Evolutionary conservation across 2,797 vertebrate species (phyloP).

Genomic region (Ispidina lecontei): DNA sequence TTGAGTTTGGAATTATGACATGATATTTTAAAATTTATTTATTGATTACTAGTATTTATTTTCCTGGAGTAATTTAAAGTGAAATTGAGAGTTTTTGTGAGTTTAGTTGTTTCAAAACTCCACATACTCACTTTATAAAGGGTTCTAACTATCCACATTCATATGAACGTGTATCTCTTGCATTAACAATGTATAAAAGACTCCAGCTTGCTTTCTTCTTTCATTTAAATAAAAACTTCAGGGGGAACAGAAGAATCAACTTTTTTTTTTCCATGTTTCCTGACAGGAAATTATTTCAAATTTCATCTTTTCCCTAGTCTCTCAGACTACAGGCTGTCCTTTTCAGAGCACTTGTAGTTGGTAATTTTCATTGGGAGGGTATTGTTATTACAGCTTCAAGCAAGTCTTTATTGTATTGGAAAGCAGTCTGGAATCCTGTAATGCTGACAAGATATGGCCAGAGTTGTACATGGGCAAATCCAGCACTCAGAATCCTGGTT

Average conservation of each 20-base stretch:
- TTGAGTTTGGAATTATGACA: not conserved
- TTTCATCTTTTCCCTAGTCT: not conserved
- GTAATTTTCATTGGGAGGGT: not conserved
- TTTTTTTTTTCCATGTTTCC: not conserved
- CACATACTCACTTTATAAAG: rapidly evolving
- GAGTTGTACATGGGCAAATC: not conserved
- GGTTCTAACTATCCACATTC: not conserved
- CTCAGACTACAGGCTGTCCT: not conserved
- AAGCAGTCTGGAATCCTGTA: not conserved
- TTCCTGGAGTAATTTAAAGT: not conserved
- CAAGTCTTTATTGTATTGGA: not conserved
- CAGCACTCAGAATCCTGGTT: not conserved
- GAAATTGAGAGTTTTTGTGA: not conserved
- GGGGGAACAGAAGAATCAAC: rapidly evolving
- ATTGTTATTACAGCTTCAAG: not conserved
- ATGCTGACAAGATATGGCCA: not conserved
- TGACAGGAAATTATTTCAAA: not conserved
- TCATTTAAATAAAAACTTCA: not conserved
- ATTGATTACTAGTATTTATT: no score
- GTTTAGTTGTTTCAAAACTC: not conserved
- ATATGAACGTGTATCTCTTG: not conserved
- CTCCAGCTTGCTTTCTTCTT: not conserved
- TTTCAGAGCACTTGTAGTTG: not conserved
- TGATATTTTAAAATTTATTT: not conserved
- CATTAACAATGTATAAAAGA: not conserved